Evolutionary conservation across 2,888 invertebrate species (phyloP).

Genomic region (Ochropacha duplaris): DNA sequence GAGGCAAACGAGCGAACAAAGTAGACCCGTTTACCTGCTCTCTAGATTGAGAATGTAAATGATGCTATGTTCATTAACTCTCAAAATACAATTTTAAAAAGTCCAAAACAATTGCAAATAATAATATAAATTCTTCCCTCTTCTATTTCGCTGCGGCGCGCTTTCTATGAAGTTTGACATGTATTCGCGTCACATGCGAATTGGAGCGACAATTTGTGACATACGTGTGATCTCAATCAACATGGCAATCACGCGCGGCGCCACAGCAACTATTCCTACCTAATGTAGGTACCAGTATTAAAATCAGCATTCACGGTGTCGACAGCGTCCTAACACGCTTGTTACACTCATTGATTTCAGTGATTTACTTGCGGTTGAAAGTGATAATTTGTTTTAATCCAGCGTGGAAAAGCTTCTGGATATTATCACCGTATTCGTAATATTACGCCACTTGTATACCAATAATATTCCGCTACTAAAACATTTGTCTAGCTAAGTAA

Average conservation of each 20-base stretch:
- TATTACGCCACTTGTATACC: slow-evolving; percentile 18
- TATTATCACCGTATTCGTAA: slow-evolving; percentile 31
- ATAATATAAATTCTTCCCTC: slow-evolving; percentile 17
- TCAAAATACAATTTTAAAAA: slow-evolving; percentile 39
- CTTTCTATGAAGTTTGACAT: slow-evolving; percentile 8
- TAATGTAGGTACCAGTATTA: slow-evolving; percentile 58
- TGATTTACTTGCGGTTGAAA: slow-evolving; percentile 40
- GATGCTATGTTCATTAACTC: slow-evolving; percentile 69
- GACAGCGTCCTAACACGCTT: slow-evolving; percentile 42
- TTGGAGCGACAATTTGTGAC: slow-evolving; percentile 75
- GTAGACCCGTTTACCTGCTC: slow-evolving; percentile 68
- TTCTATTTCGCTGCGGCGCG: slow-evolving; percentile 7
- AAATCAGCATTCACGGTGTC: slow-evolving; percentile 68
- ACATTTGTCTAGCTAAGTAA: slow-evolving; percentile 31
- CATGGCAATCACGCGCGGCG: slow-evolving; percentile 75
- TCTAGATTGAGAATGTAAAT: slow-evolving; percentile 68
- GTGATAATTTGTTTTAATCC: slow-evolving; percentile 43
- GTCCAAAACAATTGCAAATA: slow-evolving; percentile 29
- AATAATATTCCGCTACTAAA: slow-evolving; percentile 24
- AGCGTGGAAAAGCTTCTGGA: slow-evolving; percentile 14
- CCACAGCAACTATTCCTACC: slow-evolving; percentile 65
- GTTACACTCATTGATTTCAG: slow-evolving; percentile 59
- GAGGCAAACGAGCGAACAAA: slow-evolving; percentile 62
- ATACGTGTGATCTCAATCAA: slow-evolving; percentile 71
- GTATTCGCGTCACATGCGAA: slow-evolving; percentile 69